A percentile compares a stretch with the other conserved stretches of the same genome.
phyloP scores from a whole-genome alignment of 37 sponge, comb jelly and placozoan genomes.

The Lycopodina hypogea region DNA sequence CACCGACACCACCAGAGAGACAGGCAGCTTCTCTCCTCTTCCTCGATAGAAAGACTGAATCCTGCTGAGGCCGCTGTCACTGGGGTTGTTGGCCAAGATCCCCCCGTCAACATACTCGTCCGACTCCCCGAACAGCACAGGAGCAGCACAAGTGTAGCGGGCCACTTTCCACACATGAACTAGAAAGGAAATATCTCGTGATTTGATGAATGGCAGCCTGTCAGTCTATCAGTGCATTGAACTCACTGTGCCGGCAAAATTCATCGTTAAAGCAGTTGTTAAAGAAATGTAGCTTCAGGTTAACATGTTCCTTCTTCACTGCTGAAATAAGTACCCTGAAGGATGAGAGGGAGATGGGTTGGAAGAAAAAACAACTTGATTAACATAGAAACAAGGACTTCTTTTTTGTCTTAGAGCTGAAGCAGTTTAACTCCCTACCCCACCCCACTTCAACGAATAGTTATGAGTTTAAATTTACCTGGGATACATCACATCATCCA shows the following conservation, averaged over 20 bases:
- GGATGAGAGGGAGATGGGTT: neutral
- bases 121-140: constrained; percentile 30
- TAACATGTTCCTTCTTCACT: constrained; percentile 39
- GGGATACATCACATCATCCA: constrained; percentile 30
- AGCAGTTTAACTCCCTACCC: no score
- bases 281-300: constrained; percentile 55
- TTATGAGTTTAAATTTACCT: no score
- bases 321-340: constrained; percentile 48
- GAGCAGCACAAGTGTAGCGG: constrained; percentile 56
- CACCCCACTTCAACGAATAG: no score
- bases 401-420: no score
- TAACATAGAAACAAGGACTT: no score
- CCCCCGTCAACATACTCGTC: constrained; percentile 60
- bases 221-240: neutral
- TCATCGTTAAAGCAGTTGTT: constrained; percentile 63
- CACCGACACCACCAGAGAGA: constrained; percentile 63
- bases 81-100: constrained; percentile 51
- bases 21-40: constrained; percentile 31
- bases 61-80: constrained; percentile 33
- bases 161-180: constrained; percentile 54
- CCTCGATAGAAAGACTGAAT: constrained; percentile 49
- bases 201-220: neutral
- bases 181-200: neutral
- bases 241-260: constrained; percentile 15
- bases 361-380: neutral